Base-by-base conservation (phyloP, 1,140 invertebrate genomes). In the Polypedilum vanderplanki region DNA sequence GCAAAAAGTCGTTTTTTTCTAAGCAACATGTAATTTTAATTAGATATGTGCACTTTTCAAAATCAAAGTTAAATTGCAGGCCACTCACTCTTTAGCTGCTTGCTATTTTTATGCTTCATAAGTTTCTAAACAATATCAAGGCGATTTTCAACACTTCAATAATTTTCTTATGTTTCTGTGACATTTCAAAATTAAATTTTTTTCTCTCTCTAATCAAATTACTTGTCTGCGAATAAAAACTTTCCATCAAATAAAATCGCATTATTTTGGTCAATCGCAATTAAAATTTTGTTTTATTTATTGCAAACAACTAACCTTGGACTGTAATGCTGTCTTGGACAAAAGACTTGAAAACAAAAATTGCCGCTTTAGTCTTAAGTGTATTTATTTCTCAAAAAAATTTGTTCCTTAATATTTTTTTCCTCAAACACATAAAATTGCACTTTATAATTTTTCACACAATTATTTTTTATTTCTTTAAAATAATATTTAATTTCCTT, bases 261-360 rank as follows among this genome's bases (percentile, higher is more conserved):
- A n/a, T n/a, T 57, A 46, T 46, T 46, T 46, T 4, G 4, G 46
- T 57, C 46, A n/a, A n/a, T 57, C 12, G 46, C 46, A 57, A 57
- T 57, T 57, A 57, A 57, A 57, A 57, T 57, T 57, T n/a, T 57
- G 46, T 57, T n/a, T 57, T n/a, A 57, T 57, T 57, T 33, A 33
- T 57, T 57, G 46, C 46, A 57, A n/a, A 57, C n/a, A 33, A 57
- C 46, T 57, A 57, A 57, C 46, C 46, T 57, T 57, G 46, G 12
- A 57, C 46, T 57, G 46, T 57, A n/a, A n/a, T 57, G 46, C 15
- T 15, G 10, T 15, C 46, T 15, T n/a, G n/a, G 46, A 57, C 46
- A 57, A 57, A 15, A 57, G 46, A 57, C 2, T 33, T 33, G 24
- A 33, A 33, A 3, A 33, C 5, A 33, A 33, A n/a, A 33, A 33